Evolutionary conservation across 2,888 invertebrate genomes (phyloP), one percentile per base, ranked within the genome.

Genomic region (Charanyca ferruginea): DNA sequence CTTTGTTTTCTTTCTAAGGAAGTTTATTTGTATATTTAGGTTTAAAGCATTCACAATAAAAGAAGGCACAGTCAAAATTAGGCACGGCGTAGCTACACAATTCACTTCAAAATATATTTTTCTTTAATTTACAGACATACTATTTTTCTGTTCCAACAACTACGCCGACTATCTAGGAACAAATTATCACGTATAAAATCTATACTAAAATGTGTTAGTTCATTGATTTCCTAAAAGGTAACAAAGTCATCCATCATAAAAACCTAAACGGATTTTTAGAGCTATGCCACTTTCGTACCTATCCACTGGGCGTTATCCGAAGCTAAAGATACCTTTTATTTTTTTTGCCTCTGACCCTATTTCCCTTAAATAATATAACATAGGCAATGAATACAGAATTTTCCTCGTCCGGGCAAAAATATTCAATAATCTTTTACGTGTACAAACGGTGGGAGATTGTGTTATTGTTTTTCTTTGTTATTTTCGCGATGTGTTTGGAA

Each of bases 311-410:
- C 58, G 48, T 85, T 85, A 82, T 84, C 84, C 79, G 76, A 79
- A 85, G 80, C 85, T 74, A 85, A 79, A 84, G 80, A 83, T 87
- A 87, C 87, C 85, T 84, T 84, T 82, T 79, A 81, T 76, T 77
- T 79, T 77, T 76, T 59, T 89, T 87, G 84, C 77, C 84, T 87
- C 83, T 89, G 89, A 88, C 92, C 91, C 83, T 87, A 87, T 91
- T 90, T 89, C 81, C 76, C 79, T 84, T 84, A 88, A 87, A 87
- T 87, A 87, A 88, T 88, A 85, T 83, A 88, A 85, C 84, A 83
- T 79, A 79, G 78, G 79, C 84, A 80, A 84, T 85, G 86, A 86
- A 87, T 83, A 83, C 80, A 52, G 79, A 86, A 81, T 86, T 86
- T 87, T 83, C 72, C 72, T 79, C 81, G 59, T 47, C 62, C 61